Evolutionary conservation across 2,113 vertebrate genomes (phyloP), one percentile per base, ranked within the genome.

Genomic region (Nerophis lumbriciformis): DNA sequence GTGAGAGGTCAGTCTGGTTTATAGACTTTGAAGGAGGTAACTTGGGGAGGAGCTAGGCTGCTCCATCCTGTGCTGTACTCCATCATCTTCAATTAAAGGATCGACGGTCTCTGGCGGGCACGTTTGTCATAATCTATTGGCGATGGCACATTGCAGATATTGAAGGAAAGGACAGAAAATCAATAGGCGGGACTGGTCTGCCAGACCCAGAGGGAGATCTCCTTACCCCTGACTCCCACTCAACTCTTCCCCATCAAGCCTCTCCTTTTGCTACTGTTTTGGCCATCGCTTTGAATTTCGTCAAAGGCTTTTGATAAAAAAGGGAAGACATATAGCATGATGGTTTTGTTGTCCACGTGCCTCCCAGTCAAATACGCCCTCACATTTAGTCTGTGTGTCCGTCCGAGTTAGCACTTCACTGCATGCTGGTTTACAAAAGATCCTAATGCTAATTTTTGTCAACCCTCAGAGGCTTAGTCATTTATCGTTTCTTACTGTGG

Each of bases 91-190:
- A 88, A 88, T 90, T 89, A 90, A 85, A 83, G 79, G 81, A 84
- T 84, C 59, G 65, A 62, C 77, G 81, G 75, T 88, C 85, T 88
- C 88, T 83, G 82, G 82, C 75, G 79, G 83, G 73, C 85, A 81
- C 75, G 85, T 88, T 89, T 90, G 89, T 90, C 90, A 90, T 91
- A 86, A 90, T 91, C 87, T 89, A 85, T 89, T 84, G 85, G 81
- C 78, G 81, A 74, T 76, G 74, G 72, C 50, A 74, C 84, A 79
- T 87, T 91, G 83, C 80, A 85, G 82, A 89, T 90, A 89, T 89
- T 85, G 88, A 89, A 90, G 84, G 79, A 86, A 85, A 84, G 78
- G 90, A 90, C 90, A 89, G 88, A 69, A 90, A 90, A 91, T 91
- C 89, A 87, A 91, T 91, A 85, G 73, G 76, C 76, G 80, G 88